Percentiles rank a stretch among this genome's conserved stretches.
These are phyloP conservation scores for Lasioglossum vierecki DNA, from an alignment of 2,888 invertebrate genomes.

Conservation along the genomic window DNA sequence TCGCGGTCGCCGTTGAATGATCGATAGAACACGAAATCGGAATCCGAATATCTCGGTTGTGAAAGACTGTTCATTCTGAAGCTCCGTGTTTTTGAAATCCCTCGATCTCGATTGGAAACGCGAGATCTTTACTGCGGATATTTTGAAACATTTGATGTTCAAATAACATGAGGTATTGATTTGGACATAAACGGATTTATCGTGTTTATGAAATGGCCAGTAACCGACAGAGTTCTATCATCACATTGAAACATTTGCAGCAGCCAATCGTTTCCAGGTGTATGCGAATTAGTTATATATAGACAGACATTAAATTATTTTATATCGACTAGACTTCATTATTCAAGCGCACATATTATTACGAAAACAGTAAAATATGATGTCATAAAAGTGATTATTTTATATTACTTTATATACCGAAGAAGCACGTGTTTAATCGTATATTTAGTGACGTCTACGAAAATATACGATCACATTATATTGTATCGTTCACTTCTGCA, in stretches of 20 bases:
- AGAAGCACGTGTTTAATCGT: background rate
- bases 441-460: background rate
- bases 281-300: background rate
- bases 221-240: background rate
- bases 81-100: background rate
- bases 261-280: background rate
- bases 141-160: background rate
- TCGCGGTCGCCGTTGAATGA: background rate
- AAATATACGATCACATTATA: background rate
- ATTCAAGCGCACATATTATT: background rate
- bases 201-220: background rate
- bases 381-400: background rate
- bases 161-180: background rate
- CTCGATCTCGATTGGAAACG: background rate
- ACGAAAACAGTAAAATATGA: background rate
- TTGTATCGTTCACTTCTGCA: background rate
- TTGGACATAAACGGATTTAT: background rate
- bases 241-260: background rate
- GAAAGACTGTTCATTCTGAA: background rate
- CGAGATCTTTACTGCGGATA: background rate
- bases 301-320: background rate
- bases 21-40: background rate
- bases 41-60: background rate
- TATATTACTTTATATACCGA: background rate
- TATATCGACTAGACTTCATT: background rate